A percentile compares a stretch with the other conserved stretches of the same genome.
Evolutionary conservation across 2,797 vertebrate genomes (phyloP).

Genomic region (Hirundo rustica): DNA sequence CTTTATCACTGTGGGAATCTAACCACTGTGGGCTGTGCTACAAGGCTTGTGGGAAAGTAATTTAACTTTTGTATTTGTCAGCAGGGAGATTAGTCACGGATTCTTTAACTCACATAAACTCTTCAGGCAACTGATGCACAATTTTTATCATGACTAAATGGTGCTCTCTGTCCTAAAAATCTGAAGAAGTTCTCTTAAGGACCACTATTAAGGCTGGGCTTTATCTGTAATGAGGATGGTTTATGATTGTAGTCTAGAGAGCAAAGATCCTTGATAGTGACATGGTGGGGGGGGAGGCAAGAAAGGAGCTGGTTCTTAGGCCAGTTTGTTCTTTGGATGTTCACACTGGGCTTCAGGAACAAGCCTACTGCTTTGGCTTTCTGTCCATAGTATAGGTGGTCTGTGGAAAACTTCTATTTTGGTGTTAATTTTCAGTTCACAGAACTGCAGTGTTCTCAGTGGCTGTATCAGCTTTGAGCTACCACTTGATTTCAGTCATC

Average conservation of each 20-base stretch:
- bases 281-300: accelerated
- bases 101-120: background rate
- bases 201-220: background rate
- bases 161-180: background rate
- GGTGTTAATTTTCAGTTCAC: background rate
- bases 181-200: background rate
- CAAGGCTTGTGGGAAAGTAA: background rate
- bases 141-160: background rate
- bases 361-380: background rate
- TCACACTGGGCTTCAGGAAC: background rate
- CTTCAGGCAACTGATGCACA: background rate
- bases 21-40: background rate
- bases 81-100: background rate
- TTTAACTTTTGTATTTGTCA: background rate
- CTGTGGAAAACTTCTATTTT: background rate
- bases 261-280: background rate
- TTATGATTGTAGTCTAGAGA: background rate
- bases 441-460: background rate
- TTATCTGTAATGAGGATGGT: background rate
- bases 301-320: background rate
- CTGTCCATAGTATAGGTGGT: background rate
- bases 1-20: background rate
- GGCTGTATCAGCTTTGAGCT: background rate
- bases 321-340: background rate
- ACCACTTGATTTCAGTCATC: background rate